Conservation (phyloP, 1,140 invertebrate species). For the Trachelipus rathkii region DNA sequence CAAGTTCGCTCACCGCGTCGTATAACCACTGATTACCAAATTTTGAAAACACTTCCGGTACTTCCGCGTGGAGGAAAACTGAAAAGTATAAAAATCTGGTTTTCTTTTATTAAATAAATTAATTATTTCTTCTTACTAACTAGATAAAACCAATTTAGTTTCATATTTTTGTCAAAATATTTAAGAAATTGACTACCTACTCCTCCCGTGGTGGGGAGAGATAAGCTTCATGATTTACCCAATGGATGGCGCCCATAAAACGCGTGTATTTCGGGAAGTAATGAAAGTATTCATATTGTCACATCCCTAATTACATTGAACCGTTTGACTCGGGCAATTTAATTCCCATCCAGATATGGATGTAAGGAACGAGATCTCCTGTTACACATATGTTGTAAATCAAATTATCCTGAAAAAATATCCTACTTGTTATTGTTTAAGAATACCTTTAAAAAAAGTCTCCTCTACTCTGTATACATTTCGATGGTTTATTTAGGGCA, state of each 20-base stretch:
- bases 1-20: conserved; percentile 61
- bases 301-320: conserved; percentile 58
- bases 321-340: conserved; percentile 63
- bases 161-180: not conserved
- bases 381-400: conserved; percentile 47
- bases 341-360: conserved; percentile 51
- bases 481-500: too few species aligned
- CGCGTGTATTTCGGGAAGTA: conserved; percentile 61
- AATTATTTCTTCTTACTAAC: not conserved
- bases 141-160: too few species aligned
- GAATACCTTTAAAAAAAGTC: too few species aligned
- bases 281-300: conserved; percentile 57
- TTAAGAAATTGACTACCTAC: conserved; percentile 58
- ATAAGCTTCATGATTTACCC: conserved; percentile 87
- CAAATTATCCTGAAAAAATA: conserved; percentile 49
- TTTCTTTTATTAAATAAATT: conserved; percentile 48
- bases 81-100: conserved; percentile 46
- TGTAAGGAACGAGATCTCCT: conserved; percentile 45
- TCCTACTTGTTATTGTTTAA: too few species aligned
- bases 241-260: conserved; percentile 69
- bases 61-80: conserved; percentile 59
- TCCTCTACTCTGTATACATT: too few species aligned
- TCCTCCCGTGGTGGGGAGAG: too few species aligned
- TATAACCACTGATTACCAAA: conserved; percentile 60
- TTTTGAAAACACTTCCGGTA: conserved; percentile 46